Conservation (phyloP, 2,113 vertebrate species). For the Genyomyrus donnyi region DNA sequence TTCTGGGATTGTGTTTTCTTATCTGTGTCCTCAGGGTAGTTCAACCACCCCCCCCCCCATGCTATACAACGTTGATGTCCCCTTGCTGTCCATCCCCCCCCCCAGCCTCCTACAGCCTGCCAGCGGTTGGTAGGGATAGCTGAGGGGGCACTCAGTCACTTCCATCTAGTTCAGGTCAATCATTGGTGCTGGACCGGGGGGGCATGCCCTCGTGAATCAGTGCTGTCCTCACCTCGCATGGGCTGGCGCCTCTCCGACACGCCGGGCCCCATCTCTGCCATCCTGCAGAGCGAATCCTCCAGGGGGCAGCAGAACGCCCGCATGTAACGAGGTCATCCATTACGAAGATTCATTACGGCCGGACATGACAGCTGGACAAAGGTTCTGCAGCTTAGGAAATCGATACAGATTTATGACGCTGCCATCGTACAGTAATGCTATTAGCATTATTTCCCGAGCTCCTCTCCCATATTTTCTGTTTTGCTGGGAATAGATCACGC, state of each 20-base stretch:
- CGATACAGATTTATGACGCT: constrained; percentile 12
- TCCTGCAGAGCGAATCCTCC: not conserved
- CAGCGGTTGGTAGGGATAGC: constrained; percentile 44
- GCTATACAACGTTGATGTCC: not conserved
- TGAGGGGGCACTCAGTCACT: constrained; percentile 49
- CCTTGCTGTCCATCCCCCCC: not conserved
- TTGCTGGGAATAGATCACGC: not conserved
- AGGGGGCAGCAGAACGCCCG: not conserved
- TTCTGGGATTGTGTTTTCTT: not conserved
- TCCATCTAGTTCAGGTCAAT: constrained; percentile 59
- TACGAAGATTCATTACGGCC: constrained; percentile 4
- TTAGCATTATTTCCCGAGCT: not conserved
- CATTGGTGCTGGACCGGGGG: constrained; percentile 45
- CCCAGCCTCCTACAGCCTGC: constrained; percentile 25
- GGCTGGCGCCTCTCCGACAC: constrained; percentile 27
- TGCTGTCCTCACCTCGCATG: constrained; percentile 26
- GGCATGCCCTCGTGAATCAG: constrained; percentile 50
- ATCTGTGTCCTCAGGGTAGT: constrained; percentile 15
- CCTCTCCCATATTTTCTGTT: not conserved
- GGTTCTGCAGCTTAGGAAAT: not conserved
- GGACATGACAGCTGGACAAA: constrained; percentile 10
- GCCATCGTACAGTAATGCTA: constrained; percentile 7
- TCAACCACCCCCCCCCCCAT: not conserved
- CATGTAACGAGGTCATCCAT: not conserved
- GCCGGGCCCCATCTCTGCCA: not conserved